Percentiles rank a stretch among this genome's conserved stretches.
These are phyloP conservation scores for Deroptyus accipitrinus DNA, from an alignment of 2,113 vertebrate genomes.

Conservation along the genomic window DNA sequence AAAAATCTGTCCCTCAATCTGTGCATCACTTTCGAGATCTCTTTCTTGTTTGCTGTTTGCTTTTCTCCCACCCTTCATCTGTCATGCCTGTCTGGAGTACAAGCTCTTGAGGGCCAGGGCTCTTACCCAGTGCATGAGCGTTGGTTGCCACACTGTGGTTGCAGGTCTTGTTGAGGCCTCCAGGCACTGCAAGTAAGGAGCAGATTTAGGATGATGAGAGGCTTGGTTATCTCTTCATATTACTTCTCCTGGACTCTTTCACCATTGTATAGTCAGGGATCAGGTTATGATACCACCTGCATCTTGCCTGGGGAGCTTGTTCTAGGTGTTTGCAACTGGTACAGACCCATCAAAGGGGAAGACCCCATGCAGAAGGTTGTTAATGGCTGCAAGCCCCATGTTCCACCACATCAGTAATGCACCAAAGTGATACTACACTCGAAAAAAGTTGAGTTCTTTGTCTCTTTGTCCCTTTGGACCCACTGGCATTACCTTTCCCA, in stretches of 20 bases:
- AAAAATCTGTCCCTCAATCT: conserved; percentile 67
- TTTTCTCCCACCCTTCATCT: conserved; percentile 66
- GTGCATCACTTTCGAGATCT: conserved; percentile 22
- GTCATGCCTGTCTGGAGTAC: conserved; percentile 42
- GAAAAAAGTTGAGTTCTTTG: fast-evolving
- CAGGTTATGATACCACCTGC: fast-evolving
- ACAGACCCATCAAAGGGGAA: not conserved
- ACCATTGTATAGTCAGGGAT: not conserved
- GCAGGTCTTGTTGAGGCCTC: not conserved
- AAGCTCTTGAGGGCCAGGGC: conserved; percentile 35
- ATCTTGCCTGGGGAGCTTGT: fast-evolving
- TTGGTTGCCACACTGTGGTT: not conserved
- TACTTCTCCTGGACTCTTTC: not conserved
- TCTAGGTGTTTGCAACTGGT: not conserved
- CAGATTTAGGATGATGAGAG: not conserved
- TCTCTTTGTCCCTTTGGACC: not conserved
- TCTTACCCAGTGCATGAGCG: not conserved
- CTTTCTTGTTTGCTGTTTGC: conserved; percentile 52
- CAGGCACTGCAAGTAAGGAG: not conserved
- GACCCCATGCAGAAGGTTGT: fast-evolving
- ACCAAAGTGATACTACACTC: not conserved
- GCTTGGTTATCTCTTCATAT: not conserved
- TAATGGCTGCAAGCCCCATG: fast-evolving
- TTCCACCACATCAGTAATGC: not conserved
- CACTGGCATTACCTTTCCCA: not conserved